Percentiles rank a stretch among this genome's conserved stretches.
phyloP scores from a whole-genome alignment of 2,888 invertebrate species.

The Diaperis boleti region DNA sequence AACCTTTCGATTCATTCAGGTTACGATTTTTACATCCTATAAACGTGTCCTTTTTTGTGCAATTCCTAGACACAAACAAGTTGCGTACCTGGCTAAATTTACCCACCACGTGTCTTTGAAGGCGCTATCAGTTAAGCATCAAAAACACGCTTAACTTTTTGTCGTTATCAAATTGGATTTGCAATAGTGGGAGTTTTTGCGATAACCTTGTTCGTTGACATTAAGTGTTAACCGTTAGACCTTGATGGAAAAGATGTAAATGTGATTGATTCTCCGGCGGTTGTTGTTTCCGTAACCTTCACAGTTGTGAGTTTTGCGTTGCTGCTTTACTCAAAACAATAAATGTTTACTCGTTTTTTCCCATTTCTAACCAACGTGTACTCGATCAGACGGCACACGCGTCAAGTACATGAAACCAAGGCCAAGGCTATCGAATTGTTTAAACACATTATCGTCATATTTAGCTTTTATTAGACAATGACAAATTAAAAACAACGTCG shows the following conservation, averaged over 20 bases:
- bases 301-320: conserved; percentile 22
- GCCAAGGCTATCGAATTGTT: conserved; percentile 54
- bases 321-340: conserved; percentile 1
- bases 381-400: conserved; percentile 46
- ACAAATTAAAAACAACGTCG: conserved; percentile 46
- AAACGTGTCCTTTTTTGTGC: too few species aligned
- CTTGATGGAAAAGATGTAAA: conserved; percentile 57
- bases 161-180: background rate
- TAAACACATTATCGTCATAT: conserved; percentile 52
- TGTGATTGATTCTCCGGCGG: conserved; percentile 50
- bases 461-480: conserved; percentile 52
- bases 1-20: too few species aligned
- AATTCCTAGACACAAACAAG: too few species aligned
- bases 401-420: conserved; percentile 55
- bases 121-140: too few species aligned
- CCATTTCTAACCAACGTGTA: conserved; percentile 11
- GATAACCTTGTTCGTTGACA: conserved; percentile 55
- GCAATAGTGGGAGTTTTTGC: background rate
- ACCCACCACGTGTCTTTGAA: too few species aligned
- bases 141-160: too few species aligned
- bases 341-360: conserved; percentile 16
- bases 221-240: conserved; percentile 54
- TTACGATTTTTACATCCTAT: too few species aligned
- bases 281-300: conserved; percentile 31
- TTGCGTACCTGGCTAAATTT: too few species aligned